These are phyloP conservation scores for Saccostrea glomerata DNA, from an alignment of 1,140 invertebrate genomes.

Conservation along the genomic window DNA sequence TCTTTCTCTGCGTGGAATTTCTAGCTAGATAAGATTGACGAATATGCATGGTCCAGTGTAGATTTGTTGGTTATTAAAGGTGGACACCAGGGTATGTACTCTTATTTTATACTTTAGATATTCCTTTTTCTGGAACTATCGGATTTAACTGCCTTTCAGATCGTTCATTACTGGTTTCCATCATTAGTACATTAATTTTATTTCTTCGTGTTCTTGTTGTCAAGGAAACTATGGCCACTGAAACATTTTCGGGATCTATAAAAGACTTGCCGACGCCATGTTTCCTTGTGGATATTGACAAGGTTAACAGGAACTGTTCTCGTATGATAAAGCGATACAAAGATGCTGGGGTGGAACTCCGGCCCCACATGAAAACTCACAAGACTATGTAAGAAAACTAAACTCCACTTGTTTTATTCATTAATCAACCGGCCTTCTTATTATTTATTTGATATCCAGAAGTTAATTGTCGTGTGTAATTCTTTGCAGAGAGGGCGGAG, in stretches of 20 bases:
- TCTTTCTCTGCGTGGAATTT: too few species aligned
- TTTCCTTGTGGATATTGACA: conserved; percentile 70
- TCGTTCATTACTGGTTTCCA: too few species aligned
- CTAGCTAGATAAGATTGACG: too few species aligned
- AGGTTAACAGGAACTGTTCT: conserved; percentile 67
- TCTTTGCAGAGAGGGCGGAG: conserved; percentile 67
- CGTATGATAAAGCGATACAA: conserved; percentile 72
- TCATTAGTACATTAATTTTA: too few species aligned
- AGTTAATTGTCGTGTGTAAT: neutral
- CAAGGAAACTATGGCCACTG: neutral
- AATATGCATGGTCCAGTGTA: too few species aligned
- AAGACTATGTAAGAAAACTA: conserved; percentile 73
- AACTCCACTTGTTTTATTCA: neutral
- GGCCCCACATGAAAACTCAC: conserved; percentile 78
- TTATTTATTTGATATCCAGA: neutral
- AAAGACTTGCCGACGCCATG: conserved; percentile 69
- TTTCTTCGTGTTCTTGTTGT: too few species aligned
- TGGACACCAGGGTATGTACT: too few species aligned
- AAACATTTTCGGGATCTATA: conserved; percentile 57
- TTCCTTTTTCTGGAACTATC: too few species aligned
- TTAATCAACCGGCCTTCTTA: neutral
- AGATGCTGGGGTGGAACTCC: conserved; percentile 69
- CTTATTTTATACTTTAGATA: too few species aligned
- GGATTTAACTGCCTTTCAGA: too few species aligned
- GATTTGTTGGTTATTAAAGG: too few species aligned